These are phyloP conservation scores for Orthonevra nobilis DNA, from an alignment of 2,888 invertebrate genomes.

Conservation along the genomic window DNA sequence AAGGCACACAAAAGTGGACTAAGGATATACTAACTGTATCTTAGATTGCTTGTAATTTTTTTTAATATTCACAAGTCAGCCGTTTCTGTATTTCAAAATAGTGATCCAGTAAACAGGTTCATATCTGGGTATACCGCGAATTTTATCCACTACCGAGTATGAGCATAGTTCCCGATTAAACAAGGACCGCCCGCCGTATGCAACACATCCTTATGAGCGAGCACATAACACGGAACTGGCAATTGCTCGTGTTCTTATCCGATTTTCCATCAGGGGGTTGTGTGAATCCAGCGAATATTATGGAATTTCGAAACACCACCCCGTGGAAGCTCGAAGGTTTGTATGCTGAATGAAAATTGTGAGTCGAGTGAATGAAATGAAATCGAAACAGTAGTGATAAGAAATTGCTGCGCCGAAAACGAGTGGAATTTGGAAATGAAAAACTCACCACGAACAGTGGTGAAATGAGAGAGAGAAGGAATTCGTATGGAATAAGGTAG, in stretches of 20 bases:
- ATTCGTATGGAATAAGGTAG: conserved; percentile 37
- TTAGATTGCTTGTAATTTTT: neutral
- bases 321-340: conserved; percentile 10
- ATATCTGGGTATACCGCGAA: conserved; percentile 24
- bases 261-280: conserved; percentile 48
- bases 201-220: conserved; percentile 67
- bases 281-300: conserved; percentile 25
- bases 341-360: too few relatives aligned
- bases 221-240: conserved; percentile 69
- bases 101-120: conserved; percentile 3
- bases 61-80: neutral
- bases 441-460: conserved; percentile 45
- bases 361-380: conserved; percentile 36
- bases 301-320: conserved; percentile 55
- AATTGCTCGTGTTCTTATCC: conserved; percentile 65
- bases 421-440: conserved; percentile 13
- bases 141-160: conserved; percentile 53
- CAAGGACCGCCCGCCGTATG: conserved; percentile 56
- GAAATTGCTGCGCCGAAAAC: conserved; percentile 17
- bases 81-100: neutral
- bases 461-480: neutral
- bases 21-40: neutral
- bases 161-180: conserved; percentile 62
- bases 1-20: conserved; percentile 16
- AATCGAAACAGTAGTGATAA: conserved; percentile 45